Evolutionary conservation across 2,797 vertebrate genomes (phyloP).

Genomic region (Anolis apletophallus): DNA sequence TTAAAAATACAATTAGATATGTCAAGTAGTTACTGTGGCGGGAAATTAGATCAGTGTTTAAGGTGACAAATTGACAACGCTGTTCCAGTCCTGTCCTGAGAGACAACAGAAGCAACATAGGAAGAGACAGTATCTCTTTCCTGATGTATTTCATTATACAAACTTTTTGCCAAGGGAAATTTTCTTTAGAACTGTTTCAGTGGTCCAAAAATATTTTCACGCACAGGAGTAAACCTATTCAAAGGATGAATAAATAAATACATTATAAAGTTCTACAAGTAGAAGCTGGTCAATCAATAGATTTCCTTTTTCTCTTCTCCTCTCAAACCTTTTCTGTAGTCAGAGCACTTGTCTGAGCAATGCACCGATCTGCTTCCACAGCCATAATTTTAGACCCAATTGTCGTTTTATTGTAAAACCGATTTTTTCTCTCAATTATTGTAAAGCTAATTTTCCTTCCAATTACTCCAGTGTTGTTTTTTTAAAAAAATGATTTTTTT

Average conservation of each 20-base stretch:
- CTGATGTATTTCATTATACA: not conserved
- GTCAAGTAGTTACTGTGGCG: conserved; percentile 5
- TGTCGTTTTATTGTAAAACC: not conserved
- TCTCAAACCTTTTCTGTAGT: not conserved
- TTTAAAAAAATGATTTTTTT: not conserved
- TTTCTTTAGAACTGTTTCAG: not conserved
- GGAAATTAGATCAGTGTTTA: conserved; percentile 14
- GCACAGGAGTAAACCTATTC: not conserved
- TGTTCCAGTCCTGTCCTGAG: not conserved
- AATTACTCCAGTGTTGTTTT: not conserved
- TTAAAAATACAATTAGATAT: conserved; percentile 10
- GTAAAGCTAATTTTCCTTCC: not conserved
- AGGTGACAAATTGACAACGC: not conserved
- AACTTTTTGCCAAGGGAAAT: not conserved
- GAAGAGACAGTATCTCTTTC: not conserved
- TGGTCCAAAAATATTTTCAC: not conserved
- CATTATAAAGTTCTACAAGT: not conserved
- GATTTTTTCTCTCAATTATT: not conserved
- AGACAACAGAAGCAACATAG: not conserved
- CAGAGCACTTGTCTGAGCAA: not conserved
- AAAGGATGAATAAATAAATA: not conserved
- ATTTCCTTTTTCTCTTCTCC: not conserved
- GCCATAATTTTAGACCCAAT: not conserved
- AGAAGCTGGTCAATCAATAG: not conserved
- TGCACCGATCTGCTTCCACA: not conserved